Evolutionary conservation across 2,888 invertebrate genomes (phyloP).

Genomic region (Anodontia alba): DNA sequence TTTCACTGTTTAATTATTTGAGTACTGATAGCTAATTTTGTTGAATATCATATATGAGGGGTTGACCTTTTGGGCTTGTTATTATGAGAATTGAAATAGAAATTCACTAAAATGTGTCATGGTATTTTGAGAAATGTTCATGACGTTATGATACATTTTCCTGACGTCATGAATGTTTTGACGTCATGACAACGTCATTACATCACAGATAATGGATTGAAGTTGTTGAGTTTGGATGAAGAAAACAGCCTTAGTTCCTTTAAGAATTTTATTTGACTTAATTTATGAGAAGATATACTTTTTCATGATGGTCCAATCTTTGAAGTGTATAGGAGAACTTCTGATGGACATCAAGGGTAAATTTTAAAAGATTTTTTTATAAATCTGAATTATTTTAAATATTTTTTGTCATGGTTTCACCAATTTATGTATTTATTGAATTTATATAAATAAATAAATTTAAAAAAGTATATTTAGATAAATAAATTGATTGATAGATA

Average conservation of each 20-base stretch:
- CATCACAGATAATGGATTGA: constrained; percentile 9
- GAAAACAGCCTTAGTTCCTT: constrained; percentile 26
- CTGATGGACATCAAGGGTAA: constrained; percentile 3
- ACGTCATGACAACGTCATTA: constrained; percentile 49
- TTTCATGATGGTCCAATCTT: constrained; percentile 7
- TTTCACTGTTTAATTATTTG: too few species aligned
- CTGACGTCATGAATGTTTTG: constrained; percentile 41
- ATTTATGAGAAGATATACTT: not conserved
- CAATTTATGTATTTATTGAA: not conserved
- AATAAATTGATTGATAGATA: not conserved
- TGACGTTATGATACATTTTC: constrained; percentile 28
- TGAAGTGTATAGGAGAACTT: not conserved
- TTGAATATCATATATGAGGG: too few species aligned
- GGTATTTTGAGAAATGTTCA: not conserved
- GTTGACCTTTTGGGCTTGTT: too few species aligned
- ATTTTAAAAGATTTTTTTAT: too few species aligned
- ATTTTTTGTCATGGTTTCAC: too few species aligned
- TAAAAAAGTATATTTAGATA: not conserved
- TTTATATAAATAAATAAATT: not conserved
- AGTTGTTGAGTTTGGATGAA: constrained; percentile 55
- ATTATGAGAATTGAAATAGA: too few species aligned
- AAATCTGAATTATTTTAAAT: too few species aligned
- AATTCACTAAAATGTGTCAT: not conserved
- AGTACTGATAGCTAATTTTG: too few species aligned
- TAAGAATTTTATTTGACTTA: not conserved